These are phyloP conservation scores for Hepsetus odoe DNA, from an alignment of 2,113 vertebrate genomes.

Conservation along the genomic window DNA sequence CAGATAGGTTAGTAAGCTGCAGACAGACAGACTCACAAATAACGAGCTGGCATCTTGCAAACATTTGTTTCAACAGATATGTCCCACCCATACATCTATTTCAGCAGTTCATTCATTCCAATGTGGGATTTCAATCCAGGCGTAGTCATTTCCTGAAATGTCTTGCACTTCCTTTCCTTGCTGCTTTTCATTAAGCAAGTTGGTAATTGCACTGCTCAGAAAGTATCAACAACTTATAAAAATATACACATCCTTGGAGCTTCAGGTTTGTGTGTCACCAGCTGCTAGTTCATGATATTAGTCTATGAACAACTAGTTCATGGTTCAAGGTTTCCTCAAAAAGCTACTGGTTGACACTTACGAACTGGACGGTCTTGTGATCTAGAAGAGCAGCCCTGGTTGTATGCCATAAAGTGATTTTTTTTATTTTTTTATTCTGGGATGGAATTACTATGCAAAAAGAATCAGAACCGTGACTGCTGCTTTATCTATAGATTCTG, in stretches of 20 bases:
- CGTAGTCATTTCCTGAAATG: background rate
- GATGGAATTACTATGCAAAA: background rate
- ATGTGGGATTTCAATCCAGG: background rate
- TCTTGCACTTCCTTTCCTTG: background rate
- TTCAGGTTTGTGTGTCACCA: background rate
- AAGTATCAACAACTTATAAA: conserved; percentile 1
- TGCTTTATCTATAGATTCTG: background rate
- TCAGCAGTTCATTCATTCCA: background rate
- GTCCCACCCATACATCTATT: background rate
- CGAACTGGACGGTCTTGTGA: background rate
- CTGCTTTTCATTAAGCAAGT: background rate
- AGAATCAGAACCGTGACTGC: background rate
- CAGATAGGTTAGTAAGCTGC: conserved; percentile 10
- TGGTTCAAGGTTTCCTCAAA: background rate
- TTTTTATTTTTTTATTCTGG: background rate
- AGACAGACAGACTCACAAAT: background rate
- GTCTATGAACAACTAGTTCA: background rate
- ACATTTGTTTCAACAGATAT: conserved; percentile 13
- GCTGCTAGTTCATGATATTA: background rate
- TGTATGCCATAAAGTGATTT: background rate
- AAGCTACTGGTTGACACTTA: background rate
- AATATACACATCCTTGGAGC: no score
- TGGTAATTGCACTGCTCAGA: background rate
- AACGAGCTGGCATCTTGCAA: conserved; percentile 2
- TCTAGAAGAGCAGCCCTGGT: background rate